phyloP scores from a whole-genome alignment of 2,888 invertebrate species.

The Tetranychus piercei region DNA sequence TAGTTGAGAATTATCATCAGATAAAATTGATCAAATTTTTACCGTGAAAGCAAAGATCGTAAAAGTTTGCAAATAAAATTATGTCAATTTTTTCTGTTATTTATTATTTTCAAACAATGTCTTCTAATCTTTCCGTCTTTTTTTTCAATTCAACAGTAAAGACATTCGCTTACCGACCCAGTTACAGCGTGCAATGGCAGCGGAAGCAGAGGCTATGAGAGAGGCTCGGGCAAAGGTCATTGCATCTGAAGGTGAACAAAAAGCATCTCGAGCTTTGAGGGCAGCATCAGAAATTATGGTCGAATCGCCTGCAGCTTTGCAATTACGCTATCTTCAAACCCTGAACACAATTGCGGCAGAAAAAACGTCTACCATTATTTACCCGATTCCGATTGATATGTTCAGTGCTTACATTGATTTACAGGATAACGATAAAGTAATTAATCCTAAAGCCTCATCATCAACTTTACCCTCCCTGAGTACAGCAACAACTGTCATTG shows the following conservation, averaged over 20 bases:
- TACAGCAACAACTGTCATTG: too few species aligned
- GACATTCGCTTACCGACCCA: background rate
- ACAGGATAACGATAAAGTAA: too few species aligned
- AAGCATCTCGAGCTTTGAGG: constrained; percentile 49
- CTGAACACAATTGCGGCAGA: constrained; percentile 74
- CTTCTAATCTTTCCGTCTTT: background rate
- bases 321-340: constrained; percentile 59
- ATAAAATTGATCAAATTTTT: too few species aligned
- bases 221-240: constrained; percentile 71
- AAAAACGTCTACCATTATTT: constrained; percentile 84
- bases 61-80: too few species aligned
- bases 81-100: too few species aligned
- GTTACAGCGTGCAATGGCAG: constrained; percentile 60
- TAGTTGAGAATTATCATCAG: too few species aligned
- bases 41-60: too few species aligned
- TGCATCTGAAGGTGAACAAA: constrained; percentile 89
- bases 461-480: too few species aligned
- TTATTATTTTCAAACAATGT: too few species aligned
- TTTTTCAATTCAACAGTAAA: constrained; percentile 4
- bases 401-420: constrained; percentile 4
- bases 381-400: constrained; percentile 40
- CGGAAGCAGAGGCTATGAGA: constrained; percentile 58
- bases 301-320: constrained; percentile 30
- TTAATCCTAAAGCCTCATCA: too few species aligned
- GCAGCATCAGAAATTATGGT: constrained; percentile 37